Conservation (phyloP, 1,140 invertebrate genomes). For the Epicauta chinensis region DNA sequence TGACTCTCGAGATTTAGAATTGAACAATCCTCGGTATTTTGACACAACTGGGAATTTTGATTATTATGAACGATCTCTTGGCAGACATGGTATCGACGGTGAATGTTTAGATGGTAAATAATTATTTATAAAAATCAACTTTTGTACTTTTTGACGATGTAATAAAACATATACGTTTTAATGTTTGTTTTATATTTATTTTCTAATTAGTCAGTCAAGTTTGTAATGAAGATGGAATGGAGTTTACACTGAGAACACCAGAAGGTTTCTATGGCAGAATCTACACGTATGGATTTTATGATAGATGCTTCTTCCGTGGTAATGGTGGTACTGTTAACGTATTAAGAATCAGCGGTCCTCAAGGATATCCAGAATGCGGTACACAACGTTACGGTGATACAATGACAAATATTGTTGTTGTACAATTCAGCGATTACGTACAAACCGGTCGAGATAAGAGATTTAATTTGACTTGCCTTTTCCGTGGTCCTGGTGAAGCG, state of each 20-base stretch:
- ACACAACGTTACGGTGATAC: slow-evolving; percentile 87
- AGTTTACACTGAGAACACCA: slow-evolving; percentile 79
- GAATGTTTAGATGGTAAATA: slow-evolving; percentile 76
- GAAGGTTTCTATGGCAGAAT: slow-evolving; percentile 85
- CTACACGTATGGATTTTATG: slow-evolving; percentile 87
- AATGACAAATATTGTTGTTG: slow-evolving; percentile 90
- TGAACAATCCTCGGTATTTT: slow-evolving; percentile 77
- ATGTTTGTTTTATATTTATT: slow-evolving; percentile 14
- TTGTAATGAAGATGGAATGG: slow-evolving; percentile 90
- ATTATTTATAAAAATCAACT: slow-evolving; percentile 2
- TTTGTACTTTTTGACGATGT: neutral
- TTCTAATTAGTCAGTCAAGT: slow-evolving; percentile 71
- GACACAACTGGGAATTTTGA: slow-evolving; percentile 78
- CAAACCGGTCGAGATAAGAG: slow-evolving; percentile 86
- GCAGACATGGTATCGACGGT: slow-evolving; percentile 56
- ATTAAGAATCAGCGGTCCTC: slow-evolving; percentile 75
- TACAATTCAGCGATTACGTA: slow-evolving; percentile 89
- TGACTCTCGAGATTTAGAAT: slow-evolving; percentile 75
- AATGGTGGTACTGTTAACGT: slow-evolving; percentile 80
- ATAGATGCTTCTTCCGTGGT: slow-evolving; percentile 84
- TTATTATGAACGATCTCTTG: slow-evolving; percentile 75
- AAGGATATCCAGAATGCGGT: slow-evolving; percentile 87
- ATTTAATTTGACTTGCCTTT: slow-evolving; percentile 87
- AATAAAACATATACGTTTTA: slow-evolving; percentile 11
- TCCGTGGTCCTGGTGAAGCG: slow-evolving; percentile 83